These are phyloP conservation scores for Synanthedon myopaeformis DNA, from an alignment of 2,888 invertebrate genomes.

Conservation along the genomic window DNA sequence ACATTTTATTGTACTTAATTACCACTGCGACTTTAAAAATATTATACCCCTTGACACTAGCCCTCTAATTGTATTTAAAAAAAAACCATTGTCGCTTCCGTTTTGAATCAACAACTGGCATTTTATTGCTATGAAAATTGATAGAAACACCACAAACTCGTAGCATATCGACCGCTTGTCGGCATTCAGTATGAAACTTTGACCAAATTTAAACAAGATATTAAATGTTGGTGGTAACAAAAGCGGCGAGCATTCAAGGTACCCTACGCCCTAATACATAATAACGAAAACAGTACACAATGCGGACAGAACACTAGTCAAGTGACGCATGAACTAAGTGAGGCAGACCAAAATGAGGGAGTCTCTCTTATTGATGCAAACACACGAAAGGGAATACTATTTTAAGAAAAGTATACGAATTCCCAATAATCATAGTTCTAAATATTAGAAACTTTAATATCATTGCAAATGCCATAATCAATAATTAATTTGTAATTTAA, in stretches of 20 bases:
- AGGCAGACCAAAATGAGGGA: neutral
- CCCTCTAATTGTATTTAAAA: neutral
- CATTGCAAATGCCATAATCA: no score
- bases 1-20: no score
- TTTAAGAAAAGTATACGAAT: no score
- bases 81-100: neutral
- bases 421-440: no score
- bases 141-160: conserved; percentile 18
- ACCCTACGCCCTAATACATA: conserved; percentile 46
- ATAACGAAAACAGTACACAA: conserved; percentile 65
- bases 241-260: conserved; percentile 29
- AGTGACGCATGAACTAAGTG: neutral
- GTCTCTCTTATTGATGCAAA: no score
- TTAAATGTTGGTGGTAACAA: conserved; percentile 29
- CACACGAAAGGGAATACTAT: no score
- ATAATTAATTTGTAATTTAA: no score
- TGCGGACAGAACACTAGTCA: conserved; percentile 9
- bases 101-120: conserved; percentile 1
- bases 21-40: no score
- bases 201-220: conserved; percentile 27
- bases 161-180: conserved; percentile 22
- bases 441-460: no score
- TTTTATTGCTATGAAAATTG: conserved; percentile 47
- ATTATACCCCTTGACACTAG: neutral
- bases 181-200: conserved; percentile 24